Base-by-base conservation (phyloP, 1,140 invertebrate genomes). In the Lasioglossum albipes region DNA sequence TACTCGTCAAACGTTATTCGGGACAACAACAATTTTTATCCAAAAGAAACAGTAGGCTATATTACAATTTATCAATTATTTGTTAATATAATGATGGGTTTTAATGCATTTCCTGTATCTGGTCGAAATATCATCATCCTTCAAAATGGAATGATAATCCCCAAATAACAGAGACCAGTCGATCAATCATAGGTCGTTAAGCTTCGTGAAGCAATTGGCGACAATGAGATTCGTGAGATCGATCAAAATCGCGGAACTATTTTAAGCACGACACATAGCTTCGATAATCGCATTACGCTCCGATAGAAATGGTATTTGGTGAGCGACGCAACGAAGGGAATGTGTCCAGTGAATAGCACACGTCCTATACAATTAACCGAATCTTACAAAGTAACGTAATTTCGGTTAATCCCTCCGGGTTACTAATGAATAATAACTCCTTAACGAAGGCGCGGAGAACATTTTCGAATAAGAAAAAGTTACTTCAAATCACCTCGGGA, bases 221-320 rank as follows among this genome's bases (percentile, higher is more conserved):
- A 74, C 67, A 70, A 77, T 62, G 77, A 74, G 70, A 66, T 79
- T 66, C 70, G 70, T 41, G 70, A 59, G n/a, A 31, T 80, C 52
- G 72, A 80, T 80, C 16, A 42, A 57, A 31, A 49, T 78, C 69
- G 42, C 66, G 59, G 69, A 78, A 59, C 59, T 78, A 78, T 67
- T 75, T 67, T 10, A 20, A 75, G 73, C 45, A 42, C 41, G 68
- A 45, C 20, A 78, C 31, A 57, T 64, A 72, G 52, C 20, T 54
- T 7, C 41, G 16, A 42, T 74, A 64, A 74, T 64, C 59, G 42
- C 18, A 42, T 74, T 74, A 64, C 72, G 27, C 20, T 4, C 27
- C 59, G 18, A 74, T 74, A 74, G 59, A 74, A 73, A 74, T 49
- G 72, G 27, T 64, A 74, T 49, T 64, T 12, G 16, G 18, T 7